phyloP scores from a whole-genome alignment of 2,113 vertebrate genomes.

The Albula glossodonta region DNA sequence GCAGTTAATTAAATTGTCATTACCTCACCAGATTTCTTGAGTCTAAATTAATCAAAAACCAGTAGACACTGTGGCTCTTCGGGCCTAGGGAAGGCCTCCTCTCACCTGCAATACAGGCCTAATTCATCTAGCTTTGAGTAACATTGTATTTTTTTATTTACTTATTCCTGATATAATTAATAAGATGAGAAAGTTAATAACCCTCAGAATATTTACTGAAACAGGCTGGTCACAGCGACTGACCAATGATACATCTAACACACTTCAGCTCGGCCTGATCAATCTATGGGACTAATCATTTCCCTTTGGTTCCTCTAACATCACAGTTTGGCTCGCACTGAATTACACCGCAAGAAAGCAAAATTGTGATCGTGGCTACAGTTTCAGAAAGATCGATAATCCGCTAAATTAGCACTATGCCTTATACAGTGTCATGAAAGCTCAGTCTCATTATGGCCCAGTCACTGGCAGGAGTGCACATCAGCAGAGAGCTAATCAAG shows the following conservation, averaged over 20 bases:
- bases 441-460: no score
- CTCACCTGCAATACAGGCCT: not conserved
- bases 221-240: not conserved
- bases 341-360: no score
- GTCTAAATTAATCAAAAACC: no score
- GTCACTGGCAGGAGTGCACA: not conserved
- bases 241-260: not conserved
- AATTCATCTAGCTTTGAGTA: not conserved
- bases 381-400: not conserved
- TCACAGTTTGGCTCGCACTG: no score
- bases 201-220: no score
- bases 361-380: no score
- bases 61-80: not conserved
- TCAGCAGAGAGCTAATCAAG: not conserved
- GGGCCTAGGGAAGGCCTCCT: no score
- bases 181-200: no score
- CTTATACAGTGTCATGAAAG: not conserved
- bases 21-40: no score
- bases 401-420: not conserved
- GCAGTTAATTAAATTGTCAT: no score
- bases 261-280: not conserved
- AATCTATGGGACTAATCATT: not conserved
- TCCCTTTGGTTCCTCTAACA: not conserved
- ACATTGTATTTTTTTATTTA: no score
- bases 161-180: no score